Base-by-base conservation (phyloP, 2,113 vertebrate genomes). In the Bos javanicus region DNA sequence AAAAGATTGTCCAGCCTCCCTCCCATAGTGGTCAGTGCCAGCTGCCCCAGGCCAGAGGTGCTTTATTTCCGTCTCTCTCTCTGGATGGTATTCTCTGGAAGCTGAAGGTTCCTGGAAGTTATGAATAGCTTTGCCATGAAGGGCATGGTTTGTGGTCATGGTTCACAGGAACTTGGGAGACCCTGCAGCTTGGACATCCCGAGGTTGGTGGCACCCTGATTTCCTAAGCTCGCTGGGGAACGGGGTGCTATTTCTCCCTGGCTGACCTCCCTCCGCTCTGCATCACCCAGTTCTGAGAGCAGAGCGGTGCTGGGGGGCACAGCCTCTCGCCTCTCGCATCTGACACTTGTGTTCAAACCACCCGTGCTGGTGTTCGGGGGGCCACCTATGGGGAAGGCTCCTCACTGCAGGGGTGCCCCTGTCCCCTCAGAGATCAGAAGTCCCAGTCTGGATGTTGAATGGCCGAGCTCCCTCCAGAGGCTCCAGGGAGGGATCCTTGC, bases 231-330 rank as follows among this genome's bases (percentile, higher is more conserved):
- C 1, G 0, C 62, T 36, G 4, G n/a, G 26, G 28, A 54, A 30
- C 23, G 0, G 3, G 6, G 26, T 0, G 0, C 28, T 2, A 5
- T 33, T 67, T 39, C 23, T 28, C 11, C 2, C n/a, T 3, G 25
- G 87, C 50, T 36, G 60, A 28, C 28, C 7, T 16, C 60, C 56
- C 19, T 21, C 28, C 0, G 0, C 19, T 11, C 28, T 23, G 26
- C 6, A 7, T 7, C 43, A 15, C 43, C 57, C 84, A 6, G 43
- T 64, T 33, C 60, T 15, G 43, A 48, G 21, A 14, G 39, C 57
- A 6, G 36, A 36, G 52, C 0, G 1, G 56, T 2, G 12, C 23
- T 48, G 19, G 7, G 46, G 43, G 48, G 30, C 11, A 64, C 2
- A 13, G 12, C 30, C 30, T n/a, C 85, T n/a, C 4, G 12, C 30